Evolutionary conservation across 2,113 vertebrate genomes (phyloP).

Genomic region (Promerops cafer): DNA sequence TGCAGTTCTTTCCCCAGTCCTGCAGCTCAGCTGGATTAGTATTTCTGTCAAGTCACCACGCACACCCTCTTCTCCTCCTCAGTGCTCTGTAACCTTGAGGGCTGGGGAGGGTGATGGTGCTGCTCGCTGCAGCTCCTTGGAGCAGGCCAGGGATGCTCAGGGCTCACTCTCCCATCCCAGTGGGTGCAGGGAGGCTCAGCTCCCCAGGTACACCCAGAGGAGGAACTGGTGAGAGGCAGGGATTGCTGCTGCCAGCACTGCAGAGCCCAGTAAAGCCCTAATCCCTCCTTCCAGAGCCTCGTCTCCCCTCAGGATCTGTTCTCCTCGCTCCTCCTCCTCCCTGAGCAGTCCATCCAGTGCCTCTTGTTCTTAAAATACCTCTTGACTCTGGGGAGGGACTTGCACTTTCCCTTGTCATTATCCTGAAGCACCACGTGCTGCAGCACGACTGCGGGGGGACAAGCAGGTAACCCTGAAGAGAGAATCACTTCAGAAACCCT

Average conservation of each 20-base stretch:
- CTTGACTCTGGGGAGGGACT: background rate
- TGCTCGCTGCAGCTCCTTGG: background rate
- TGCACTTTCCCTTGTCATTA: background rate
- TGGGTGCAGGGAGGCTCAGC: background rate
- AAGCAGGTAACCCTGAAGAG: background rate
- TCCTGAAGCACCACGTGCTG: background rate
- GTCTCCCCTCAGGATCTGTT: background rate
- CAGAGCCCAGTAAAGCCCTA: background rate
- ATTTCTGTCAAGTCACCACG: constrained; percentile 9
- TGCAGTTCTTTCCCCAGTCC: background rate
- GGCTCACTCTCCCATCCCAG: background rate
- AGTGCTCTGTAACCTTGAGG: constrained; percentile 19
- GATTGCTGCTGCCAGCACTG: background rate
- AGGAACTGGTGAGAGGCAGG: background rate
- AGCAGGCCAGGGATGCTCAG: background rate
- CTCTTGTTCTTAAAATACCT: background rate
- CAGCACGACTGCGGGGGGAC: background rate
- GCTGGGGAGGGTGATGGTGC: background rate
- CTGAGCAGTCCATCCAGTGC: background rate
- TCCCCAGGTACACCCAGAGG: background rate
- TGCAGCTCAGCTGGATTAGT: background rate
- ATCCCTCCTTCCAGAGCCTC: background rate
- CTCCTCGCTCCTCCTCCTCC: background rate
- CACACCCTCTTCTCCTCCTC: background rate
- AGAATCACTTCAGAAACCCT: background rate